Conservation (phyloP, 35 echinoderm and acorn worm species). For the Ophiothrix spiculata region DNA sequence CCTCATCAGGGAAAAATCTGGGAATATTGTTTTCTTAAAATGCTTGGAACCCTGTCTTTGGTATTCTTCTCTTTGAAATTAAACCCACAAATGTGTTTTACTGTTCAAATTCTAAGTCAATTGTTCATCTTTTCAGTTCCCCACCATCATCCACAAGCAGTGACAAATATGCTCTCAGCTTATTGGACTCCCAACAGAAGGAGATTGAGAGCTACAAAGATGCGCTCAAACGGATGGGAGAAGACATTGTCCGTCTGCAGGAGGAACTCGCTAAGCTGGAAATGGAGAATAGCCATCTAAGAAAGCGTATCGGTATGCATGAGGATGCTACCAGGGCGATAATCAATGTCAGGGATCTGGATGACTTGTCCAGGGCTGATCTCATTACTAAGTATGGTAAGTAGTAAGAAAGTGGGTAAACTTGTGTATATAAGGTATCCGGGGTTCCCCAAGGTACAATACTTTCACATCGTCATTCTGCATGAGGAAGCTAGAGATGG, state of each 20-base stretch:
- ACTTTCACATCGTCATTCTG: too few relatives aligned
- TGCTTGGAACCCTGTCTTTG: too few relatives aligned
- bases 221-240: constrained; percentile 87
- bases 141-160: constrained; percentile 18
- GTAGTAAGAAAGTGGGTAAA: constrained; percentile 13
- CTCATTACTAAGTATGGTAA: constrained; percentile 81
- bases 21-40: too few relatives aligned
- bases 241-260: constrained; percentile 76
- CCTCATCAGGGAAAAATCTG: too few relatives aligned
- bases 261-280: constrained; percentile 60
- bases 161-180: constrained; percentile 51
- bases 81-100: too few relatives aligned
- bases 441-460: too few relatives aligned
- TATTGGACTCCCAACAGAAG: constrained; percentile 82
- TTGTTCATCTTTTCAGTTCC: neutral
- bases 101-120: too few relatives aligned
- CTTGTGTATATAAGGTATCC: neutral
- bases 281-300: constrained; percentile 64
- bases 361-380: constrained; percentile 68
- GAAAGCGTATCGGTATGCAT: constrained; percentile 85
- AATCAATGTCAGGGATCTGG: constrained; percentile 51
- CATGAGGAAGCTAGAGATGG: constrained; percentile 71
- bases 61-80: too few relatives aligned
- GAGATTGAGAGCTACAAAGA: constrained; percentile 85
- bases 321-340: constrained; percentile 86